Base-by-base conservation (phyloP, 2,113 vertebrate genomes). In the Notiomystis cincta region DNA sequence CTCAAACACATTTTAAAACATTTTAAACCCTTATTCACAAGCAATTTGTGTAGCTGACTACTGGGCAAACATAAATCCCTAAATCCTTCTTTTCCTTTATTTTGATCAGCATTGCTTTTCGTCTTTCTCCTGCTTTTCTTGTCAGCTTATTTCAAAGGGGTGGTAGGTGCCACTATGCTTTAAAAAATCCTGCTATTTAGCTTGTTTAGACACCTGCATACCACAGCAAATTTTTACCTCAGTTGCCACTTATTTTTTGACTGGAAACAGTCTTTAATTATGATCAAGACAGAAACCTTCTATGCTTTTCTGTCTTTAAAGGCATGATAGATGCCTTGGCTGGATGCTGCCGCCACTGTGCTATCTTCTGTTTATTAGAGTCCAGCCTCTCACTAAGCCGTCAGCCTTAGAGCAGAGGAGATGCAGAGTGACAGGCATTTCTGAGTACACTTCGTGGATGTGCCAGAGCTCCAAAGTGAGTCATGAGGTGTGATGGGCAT, bases 361-460 rank as follows among this genome's bases (percentile, higher is more conserved):
- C 44, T 83, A 2, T 91, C 66, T 76, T 37, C 57, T 44, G 31
- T 76, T 91, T 79, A 35, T 50, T 69, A 45, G n/a, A 87, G 47
- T 47, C 65, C 75, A 87, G 44, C 53, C 60, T 53, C 73, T 92
- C 71, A 48, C 81, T 56, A 82, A 89, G 44, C 81, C 91, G 65
- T 90, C 82, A 95, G 71, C 38, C 0, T n/a, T n/a, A n/a, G 0
- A 86, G 27, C 64, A 89, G 80, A 89, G 79, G 77, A 58, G 80
- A 82, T 81, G 37, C 48, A 82, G 87, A 82, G 56, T 90, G 92
- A 93, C 78, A 93, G 75, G 87, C 66, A 47, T 87, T 95, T 93
- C 62, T 84, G 89, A 87, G 70, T 13, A 77, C 66, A 58, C 42
- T 93, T 82, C 7, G 3, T 61, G 75, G 54, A 88, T 73, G 58